Conservation (phyloP, 2,797 vertebrate genomes). For the Intellagama lesueurii region DNA sequence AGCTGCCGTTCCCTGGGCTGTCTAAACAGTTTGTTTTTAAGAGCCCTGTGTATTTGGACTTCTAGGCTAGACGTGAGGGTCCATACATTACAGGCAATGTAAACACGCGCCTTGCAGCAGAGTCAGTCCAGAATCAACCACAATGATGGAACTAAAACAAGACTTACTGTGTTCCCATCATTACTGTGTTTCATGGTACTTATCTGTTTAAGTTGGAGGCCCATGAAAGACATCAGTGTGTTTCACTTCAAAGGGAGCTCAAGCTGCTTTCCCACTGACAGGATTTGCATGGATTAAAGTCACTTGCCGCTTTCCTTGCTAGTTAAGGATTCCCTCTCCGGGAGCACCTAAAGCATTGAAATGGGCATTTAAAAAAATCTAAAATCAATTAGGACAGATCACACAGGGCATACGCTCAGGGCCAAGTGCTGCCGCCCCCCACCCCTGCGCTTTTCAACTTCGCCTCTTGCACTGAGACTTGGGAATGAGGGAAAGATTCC, state of each 20-base stretch:
- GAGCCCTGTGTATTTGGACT: not conserved
- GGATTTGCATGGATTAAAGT: conserved; percentile 22
- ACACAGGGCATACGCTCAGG: no score
- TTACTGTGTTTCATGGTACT: conserved; percentile 24
- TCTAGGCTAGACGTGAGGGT: fast-evolving
- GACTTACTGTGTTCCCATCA: not conserved
- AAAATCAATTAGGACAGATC: not conserved
- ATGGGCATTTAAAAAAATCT: not conserved
- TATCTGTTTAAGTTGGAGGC: not conserved
- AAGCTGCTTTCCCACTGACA: conserved; percentile 3
- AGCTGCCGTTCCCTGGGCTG: not conserved
- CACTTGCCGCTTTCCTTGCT: not conserved
- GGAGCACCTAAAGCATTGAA: no score
- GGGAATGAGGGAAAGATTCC: not conserved
- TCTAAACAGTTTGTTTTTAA: conserved; percentile 10
- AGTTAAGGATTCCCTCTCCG: not conserved
- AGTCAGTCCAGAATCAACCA: not conserved
- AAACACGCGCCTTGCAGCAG: not conserved
- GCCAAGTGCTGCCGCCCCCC: no score
- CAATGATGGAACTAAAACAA: conserved; percentile 1
- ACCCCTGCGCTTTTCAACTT: no score
- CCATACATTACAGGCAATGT: not conserved
- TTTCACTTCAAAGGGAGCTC: conserved; percentile 5
- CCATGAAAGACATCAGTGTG: not conserved
- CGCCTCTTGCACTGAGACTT: no score